These are phyloP conservation scores for Cynaeus angustus DNA, from an alignment of 2,888 invertebrate genomes.

Conservation along the genomic window DNA sequence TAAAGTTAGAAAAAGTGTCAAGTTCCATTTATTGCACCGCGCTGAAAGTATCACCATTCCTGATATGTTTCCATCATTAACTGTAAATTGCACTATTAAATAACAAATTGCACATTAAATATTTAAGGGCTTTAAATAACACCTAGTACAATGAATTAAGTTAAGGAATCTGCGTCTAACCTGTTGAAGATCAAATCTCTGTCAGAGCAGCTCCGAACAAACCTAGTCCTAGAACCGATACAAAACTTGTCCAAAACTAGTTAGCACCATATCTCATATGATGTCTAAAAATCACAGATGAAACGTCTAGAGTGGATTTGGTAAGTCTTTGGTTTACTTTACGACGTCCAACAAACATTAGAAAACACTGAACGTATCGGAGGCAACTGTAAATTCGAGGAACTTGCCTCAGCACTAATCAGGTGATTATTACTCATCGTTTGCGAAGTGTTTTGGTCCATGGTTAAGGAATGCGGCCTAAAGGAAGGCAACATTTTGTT, in stretches of 20 bases:
- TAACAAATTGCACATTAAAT: slow-evolving; percentile 60
- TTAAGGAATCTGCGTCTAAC: slow-evolving; percentile 12
- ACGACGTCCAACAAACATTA: slow-evolving; percentile 65
- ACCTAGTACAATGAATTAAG: slow-evolving; percentile 51
- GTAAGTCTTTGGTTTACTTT: slow-evolving; percentile 57
- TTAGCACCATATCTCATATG: slow-evolving; percentile 68
- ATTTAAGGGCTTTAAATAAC: slow-evolving; percentile 49
- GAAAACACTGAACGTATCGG: slow-evolving; percentile 63
- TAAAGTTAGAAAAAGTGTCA: not conserved
- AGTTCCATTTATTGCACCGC: not conserved
- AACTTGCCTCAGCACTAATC: slow-evolving; percentile 32
- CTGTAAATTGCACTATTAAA: slow-evolving; percentile 57
- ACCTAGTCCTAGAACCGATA: slow-evolving; percentile 8
- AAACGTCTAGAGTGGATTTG: slow-evolving; percentile 51
- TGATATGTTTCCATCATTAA: slow-evolving; percentile 48
- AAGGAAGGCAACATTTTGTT: slow-evolving; percentile 51
- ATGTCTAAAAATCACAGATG: slow-evolving; percentile 66
- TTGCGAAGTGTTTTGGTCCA: slow-evolving; percentile 44
- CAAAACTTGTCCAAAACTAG: slow-evolving; percentile 37
- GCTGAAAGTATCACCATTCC: slow-evolving; percentile 34
- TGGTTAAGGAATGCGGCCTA: slow-evolving; percentile 46
- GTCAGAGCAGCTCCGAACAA: slow-evolving; percentile 1
- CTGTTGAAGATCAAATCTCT: slow-evolving; percentile 1
- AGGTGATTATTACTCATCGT: slow-evolving; percentile 22
- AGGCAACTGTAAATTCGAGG: slow-evolving; percentile 53